phyloP scores from a whole-genome alignment of 1,140 invertebrate species.

The Planococcus citri region DNA sequence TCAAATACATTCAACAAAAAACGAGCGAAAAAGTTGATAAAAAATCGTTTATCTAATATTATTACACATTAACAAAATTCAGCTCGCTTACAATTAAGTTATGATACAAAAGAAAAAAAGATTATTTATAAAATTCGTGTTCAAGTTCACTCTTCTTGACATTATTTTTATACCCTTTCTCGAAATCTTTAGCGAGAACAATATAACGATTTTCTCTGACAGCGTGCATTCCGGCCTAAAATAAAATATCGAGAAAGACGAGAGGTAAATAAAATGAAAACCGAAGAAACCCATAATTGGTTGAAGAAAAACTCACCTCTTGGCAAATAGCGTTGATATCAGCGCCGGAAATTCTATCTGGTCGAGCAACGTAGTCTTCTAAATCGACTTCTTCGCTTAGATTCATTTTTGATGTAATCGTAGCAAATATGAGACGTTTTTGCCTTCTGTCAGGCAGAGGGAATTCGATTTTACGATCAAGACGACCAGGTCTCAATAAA shows the following conservation, averaged over 20 bases:
- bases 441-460: slow-evolving; percentile 94
- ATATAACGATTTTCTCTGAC: slow-evolving; percentile 98
- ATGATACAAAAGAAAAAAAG: not conserved
- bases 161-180: slow-evolving; percentile 99
- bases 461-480: slow-evolving; percentile 99
- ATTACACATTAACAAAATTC: not conserved
- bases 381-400: slow-evolving; percentile 98
- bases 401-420: slow-evolving; percentile 98
- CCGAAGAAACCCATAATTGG: slow-evolving; percentile 21
- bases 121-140: slow-evolving; percentile 99
- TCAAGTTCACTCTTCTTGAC: slow-evolving; percentile 99
- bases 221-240: slow-evolving; percentile 78
- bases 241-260: slow-evolving; percentile 23
- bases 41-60: not conserved
- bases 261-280: not conserved
- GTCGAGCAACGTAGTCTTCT: slow-evolving; percentile 96
- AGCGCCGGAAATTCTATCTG: slow-evolving; percentile 96
- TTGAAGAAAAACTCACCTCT: slow-evolving; percentile 63
- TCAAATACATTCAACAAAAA: too few species aligned
- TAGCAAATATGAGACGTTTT: slow-evolving; percentile 95
- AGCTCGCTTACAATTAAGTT: not conserved
- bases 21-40: not conserved
- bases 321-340: slow-evolving; percentile 99
- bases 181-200: slow-evolving; percentile 96
- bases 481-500: slow-evolving; percentile 84